Percentiles rank a stretch among this genome's conserved stretches.
These are phyloP conservation scores for Mamestra configurata DNA, from an alignment of 1,140 invertebrate genomes.

Conservation along the genomic window DNA sequence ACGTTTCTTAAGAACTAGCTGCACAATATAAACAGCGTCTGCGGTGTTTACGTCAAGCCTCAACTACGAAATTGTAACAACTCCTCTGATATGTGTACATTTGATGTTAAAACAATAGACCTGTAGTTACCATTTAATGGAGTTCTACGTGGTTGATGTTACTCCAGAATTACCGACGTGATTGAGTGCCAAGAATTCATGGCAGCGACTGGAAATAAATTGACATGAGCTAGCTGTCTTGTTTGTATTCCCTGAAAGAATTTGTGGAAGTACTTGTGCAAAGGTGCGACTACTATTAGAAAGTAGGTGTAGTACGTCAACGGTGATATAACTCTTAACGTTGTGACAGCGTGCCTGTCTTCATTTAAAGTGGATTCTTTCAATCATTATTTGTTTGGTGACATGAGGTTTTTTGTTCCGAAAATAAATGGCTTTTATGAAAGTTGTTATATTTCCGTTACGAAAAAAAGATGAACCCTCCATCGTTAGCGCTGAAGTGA, in stretches of 20 bases:
- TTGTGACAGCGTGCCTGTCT: background rate
- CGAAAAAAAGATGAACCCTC: too few species aligned
- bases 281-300: background rate
- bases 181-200: conserved; percentile 43
- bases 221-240: conserved; percentile 14
- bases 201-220: conserved; percentile 27
- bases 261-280: background rate
- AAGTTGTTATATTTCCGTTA: too few species aligned
- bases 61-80: background rate
- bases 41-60: conserved; percentile 67
- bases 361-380: background rate
- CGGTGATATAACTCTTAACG: background rate
- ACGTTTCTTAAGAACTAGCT: conserved; percentile 78
- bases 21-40: conserved; percentile 74
- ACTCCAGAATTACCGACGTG: conserved; percentile 37
- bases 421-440: too few species aligned
- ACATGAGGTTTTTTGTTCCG: background rate
- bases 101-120: conserved; percentile 12
- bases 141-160: conserved; percentile 23
- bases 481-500: too few species aligned
- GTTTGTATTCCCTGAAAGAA: conserved; percentile 15
- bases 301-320: background rate
- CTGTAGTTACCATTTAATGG: conserved; percentile 6
- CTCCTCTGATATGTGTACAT: conserved; percentile 7
- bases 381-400: background rate